Conservation (phyloP, 2,113 vertebrate genomes). For the Octodon degus region DNA sequence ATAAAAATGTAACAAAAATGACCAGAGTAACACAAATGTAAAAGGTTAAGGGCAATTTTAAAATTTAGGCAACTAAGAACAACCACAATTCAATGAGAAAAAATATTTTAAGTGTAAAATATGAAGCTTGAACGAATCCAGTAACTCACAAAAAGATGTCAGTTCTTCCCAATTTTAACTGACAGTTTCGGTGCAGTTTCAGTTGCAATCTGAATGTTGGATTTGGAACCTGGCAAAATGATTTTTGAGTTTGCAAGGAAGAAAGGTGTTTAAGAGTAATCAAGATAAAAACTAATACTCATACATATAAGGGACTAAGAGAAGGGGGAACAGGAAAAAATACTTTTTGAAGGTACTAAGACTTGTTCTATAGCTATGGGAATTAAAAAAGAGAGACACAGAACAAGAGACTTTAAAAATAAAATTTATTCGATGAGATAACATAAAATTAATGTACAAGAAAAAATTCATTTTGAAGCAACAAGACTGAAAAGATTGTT, state of each 20-base stretch:
- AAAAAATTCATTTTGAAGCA: background rate
- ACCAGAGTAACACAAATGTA: background rate
- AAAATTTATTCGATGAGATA: background rate
- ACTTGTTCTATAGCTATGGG: background rate
- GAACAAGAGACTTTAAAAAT: background rate
- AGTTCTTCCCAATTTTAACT: background rate
- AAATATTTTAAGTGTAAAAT: background rate
- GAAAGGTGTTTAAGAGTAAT: background rate
- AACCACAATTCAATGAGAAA: background rate
- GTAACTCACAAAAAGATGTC: background rate
- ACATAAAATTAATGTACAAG: background rate
- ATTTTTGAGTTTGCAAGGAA: background rate
- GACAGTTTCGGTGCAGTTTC: background rate
- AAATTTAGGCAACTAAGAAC: background rate
- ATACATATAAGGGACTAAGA: background rate
- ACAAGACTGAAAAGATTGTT: background rate
- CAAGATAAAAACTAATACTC: background rate
- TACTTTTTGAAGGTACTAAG: background rate
- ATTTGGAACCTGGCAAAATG: background rate
- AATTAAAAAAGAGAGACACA: background rate
- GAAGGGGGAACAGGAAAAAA: background rate
- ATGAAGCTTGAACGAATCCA: slow-evolving; percentile 35
- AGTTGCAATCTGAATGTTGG: background rate
- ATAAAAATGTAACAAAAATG: background rate
- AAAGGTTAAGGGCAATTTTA: background rate